Percentiles rank a stretch among this genome's conserved stretches.
Evolutionary conservation across 2,888 invertebrate genomes (phyloP).

Genomic region (Pollenia labialis): DNA sequence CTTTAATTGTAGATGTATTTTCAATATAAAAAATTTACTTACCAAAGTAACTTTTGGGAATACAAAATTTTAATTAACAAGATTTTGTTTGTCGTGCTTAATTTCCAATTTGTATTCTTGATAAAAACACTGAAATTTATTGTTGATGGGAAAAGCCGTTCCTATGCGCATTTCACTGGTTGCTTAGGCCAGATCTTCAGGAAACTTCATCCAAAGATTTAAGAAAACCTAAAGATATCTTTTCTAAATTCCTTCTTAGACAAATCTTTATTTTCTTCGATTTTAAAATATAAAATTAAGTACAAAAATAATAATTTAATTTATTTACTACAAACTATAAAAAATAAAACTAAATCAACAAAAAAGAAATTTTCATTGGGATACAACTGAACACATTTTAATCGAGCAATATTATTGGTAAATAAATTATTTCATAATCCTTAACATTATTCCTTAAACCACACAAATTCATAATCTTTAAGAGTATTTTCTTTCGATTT

Average conservation of each 20-base stretch:
- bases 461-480: constrained; percentile 90
- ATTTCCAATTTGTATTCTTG: too few relatives aligned
- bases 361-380: constrained; percentile 63
- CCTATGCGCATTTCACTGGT: too few relatives aligned
- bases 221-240: too few relatives aligned
- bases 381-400: constrained; percentile 64
- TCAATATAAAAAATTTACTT: too few relatives aligned
- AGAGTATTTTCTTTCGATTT: constrained; percentile 88
- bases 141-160: too few relatives aligned
- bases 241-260: neutral
- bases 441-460: constrained; percentile 84
- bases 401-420: neutral
- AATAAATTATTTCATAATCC: neutral
- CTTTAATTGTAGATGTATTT: too few relatives aligned
- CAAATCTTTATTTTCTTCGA: neutral
- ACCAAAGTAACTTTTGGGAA: too few relatives aligned
- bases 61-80: too few relatives aligned
- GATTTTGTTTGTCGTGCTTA: too few relatives aligned
- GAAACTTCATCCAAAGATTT: too few relatives aligned
- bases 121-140: too few relatives aligned
- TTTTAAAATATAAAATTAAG: neutral
- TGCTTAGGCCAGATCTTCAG: too few relatives aligned
- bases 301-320: constrained; percentile 39
- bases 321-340: constrained; percentile 34
- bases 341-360: constrained; percentile 44